Conservation (phyloP, 2,797 vertebrate species). For the Pseudomugil gertrudae region DNA sequence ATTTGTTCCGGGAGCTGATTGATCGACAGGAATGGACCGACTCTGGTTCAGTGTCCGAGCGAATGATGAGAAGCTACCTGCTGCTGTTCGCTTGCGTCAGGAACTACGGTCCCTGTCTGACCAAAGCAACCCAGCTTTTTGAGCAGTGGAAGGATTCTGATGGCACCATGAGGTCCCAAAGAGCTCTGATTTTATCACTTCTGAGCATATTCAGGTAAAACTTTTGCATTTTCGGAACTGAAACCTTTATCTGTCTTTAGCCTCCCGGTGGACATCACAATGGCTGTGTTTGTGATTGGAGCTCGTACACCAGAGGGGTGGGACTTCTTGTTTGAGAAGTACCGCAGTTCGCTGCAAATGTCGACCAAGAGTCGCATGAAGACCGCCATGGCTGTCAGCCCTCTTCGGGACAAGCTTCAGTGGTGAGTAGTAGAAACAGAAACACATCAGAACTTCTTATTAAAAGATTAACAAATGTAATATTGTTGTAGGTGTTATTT, state of each 20-base stretch:
- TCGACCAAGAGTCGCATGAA: constrained; percentile 84
- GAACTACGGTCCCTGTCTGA: constrained; percentile 83
- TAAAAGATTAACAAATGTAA: not conserved
- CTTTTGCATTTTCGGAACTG: not conserved
- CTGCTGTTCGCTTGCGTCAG: constrained; percentile 85
- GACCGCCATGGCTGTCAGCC: constrained; percentile 79
- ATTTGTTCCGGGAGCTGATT: constrained; percentile 85
- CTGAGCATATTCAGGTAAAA: not conserved
- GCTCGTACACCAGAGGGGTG: constrained; percentile 86
- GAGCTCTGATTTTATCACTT: not conserved
- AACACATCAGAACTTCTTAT: accelerated
- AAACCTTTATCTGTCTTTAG: constrained; percentile 62
- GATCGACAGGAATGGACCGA: constrained; percentile 88
- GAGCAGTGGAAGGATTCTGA: constrained; percentile 85
- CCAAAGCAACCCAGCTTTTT: constrained; percentile 84
- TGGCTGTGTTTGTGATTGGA: constrained; percentile 87
- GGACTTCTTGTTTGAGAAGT: constrained; percentile 90
- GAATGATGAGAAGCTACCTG: constrained; percentile 84
- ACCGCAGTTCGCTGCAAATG: constrained; percentile 79
- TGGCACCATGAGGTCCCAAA: constrained; percentile 84
- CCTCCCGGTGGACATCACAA: constrained; percentile 85
- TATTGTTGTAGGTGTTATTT: too few species aligned
- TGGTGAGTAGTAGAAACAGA: constrained; percentile 73
- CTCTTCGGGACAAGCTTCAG: constrained; percentile 83
- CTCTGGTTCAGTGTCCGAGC: constrained; percentile 85